Conservation (phyloP, 2,113 vertebrate species). For the Noturus placidus region DNA sequence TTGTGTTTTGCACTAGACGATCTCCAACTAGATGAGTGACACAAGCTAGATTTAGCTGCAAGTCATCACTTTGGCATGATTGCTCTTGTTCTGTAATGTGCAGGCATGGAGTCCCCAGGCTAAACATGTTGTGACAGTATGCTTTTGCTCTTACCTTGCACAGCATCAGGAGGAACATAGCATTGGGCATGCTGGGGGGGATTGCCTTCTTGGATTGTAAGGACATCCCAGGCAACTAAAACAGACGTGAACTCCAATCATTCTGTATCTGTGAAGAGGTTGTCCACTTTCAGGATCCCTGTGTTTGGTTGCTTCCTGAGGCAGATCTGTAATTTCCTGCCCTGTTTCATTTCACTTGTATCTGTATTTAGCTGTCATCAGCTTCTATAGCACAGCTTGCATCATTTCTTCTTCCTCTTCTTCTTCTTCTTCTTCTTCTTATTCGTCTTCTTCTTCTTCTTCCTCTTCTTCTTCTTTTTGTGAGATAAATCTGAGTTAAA, state of each 20-base stretch:
- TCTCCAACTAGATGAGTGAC: background rate
- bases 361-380: conserved; percentile 75
- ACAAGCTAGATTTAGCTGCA: conserved; percentile 14
- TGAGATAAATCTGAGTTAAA: conserved; percentile 61
- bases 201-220: conserved; percentile 72
- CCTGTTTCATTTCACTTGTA: conserved; percentile 78
- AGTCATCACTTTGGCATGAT: background rate
- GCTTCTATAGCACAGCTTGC: conserved; percentile 65
- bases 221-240: conserved; percentile 70
- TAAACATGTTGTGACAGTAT: conserved; percentile 19
- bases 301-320: conserved; percentile 70
- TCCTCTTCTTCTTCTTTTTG: conserved; percentile 9
- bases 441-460: conserved; percentile 32
- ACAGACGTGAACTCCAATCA: conserved; percentile 68
- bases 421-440: conserved; percentile 4
- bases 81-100: background rate
- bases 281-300: conserved; percentile 31
- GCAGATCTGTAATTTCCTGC: conserved; percentile 73
- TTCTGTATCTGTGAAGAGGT: conserved; percentile 66
- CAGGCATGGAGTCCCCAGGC: background rate
- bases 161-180: conserved; percentile 90
- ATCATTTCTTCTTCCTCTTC: conserved; percentile 53
- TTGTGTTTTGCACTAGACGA: background rate
- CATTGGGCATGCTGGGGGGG: conserved; percentile 81
- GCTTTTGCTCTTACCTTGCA: conserved; percentile 84